Base-by-base conservation (phyloP, 1,140 invertebrate species). In the Brachionus manjavacas region DNA sequence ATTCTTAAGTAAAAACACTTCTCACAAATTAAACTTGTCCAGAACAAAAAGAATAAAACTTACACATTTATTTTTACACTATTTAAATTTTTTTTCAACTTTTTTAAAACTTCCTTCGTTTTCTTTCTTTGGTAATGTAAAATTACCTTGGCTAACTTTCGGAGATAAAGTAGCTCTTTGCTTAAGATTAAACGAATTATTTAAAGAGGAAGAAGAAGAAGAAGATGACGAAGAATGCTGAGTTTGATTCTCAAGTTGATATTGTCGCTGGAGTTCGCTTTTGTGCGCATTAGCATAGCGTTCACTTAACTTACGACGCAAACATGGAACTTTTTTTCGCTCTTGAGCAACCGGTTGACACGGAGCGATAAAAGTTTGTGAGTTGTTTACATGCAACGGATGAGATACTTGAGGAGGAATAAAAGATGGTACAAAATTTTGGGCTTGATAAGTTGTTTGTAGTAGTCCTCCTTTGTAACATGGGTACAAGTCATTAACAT, bases 171-270 rank as follows among this genome's bases (percentile, higher is more conserved):
- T 23, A 72, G 14, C 12, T 9, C 20, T 20, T 72, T 35, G 31
- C 23, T 72, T 72, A 46, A 72, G 7, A 49, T 23, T 76, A 25
- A 76, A 76, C 1, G 72, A 76, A 49, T 76, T 76, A 49, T 76
- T 76, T 76, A 76, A 76, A 20, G 72, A 76, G 11, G 72, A 76
- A 28, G 72, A 76, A 3, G 72, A 76, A 25, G 72, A 76, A 25
- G 43, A 76, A 8, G 72, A 76, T 49, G 70, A 74, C 9, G 72
- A 76, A 16, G 72, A 76, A 76, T 76, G 72, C 11, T 76, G 72
- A 25, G 20, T 46, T 76, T 25, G 25, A 76, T 76, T 76, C 16
- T 72, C 39, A 31, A 31, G 25, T 46, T 76, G 72, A 14, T 43
- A 76, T 31, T 49, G 72, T 49, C 25, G 66, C 35, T 70, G 41